These are phyloP conservation scores for Toxostoma redivivum DNA, from an alignment of 2,113 vertebrate species.

Conservation along the genomic window DNA sequence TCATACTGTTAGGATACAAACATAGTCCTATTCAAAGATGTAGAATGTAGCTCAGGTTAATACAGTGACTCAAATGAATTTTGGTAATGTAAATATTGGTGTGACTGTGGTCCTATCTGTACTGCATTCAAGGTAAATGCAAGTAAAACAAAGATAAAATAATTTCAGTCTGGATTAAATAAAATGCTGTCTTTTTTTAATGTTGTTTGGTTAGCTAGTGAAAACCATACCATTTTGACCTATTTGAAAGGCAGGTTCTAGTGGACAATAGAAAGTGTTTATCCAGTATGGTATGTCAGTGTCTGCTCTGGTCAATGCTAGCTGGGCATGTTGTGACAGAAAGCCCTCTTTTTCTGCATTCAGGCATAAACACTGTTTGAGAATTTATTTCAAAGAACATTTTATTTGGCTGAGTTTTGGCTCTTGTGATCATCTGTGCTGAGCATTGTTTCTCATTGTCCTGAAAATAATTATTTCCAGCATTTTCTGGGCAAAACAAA, in stretches of 20 bases:
- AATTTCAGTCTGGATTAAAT: not conserved
- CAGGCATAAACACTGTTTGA: not conserved
- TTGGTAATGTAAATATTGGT: not conserved
- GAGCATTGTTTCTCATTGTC: not conserved
- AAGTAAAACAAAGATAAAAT: not conserved
- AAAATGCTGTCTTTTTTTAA: not conserved
- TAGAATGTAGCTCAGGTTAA: not conserved
- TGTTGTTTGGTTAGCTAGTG: not conserved
- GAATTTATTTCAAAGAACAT: not conserved
- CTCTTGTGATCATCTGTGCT: not conserved
- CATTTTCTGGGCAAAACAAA: not conserved
- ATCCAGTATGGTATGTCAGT: not conserved
- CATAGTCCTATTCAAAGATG: not conserved
- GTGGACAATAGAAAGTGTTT: not conserved
- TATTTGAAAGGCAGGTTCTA: not conserved
- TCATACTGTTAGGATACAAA: not conserved
- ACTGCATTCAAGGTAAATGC: not conserved
- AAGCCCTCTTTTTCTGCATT: not conserved
- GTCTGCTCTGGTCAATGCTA: not conserved
- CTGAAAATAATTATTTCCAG: slow-evolving; percentile 23
- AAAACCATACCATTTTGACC: not conserved
- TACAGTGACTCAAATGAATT: not conserved
- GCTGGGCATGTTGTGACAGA: not conserved
- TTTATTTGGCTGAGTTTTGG: not conserved
- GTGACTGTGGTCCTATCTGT: not conserved